These are phyloP conservation scores for Stenichneumon culpator DNA, from an alignment of 2,888 invertebrate genomes.

Conservation along the genomic window DNA sequence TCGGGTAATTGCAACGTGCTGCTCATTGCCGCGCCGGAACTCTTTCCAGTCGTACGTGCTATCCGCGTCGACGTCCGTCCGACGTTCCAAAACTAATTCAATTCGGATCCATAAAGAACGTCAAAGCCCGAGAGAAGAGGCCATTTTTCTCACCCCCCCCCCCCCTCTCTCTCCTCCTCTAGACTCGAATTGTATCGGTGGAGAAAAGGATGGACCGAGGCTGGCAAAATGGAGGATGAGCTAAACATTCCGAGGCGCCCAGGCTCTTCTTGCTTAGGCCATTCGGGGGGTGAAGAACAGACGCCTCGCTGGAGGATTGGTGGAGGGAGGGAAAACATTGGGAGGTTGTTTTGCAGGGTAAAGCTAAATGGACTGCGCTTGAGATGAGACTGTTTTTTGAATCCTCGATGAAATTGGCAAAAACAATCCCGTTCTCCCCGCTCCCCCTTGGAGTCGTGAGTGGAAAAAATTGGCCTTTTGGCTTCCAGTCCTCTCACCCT, in stretches of 20 bases:
- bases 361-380: no score
- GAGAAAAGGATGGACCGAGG: background rate
- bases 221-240: background rate
- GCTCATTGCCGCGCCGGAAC: conserved; percentile 40
- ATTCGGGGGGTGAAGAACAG: background rate
- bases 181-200: background rate
- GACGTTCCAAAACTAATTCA: conserved; percentile 30
- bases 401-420: no score
- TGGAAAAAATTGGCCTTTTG: conserved; percentile 44
- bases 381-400: no score
- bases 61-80: conserved; percentile 6
- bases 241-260: background rate
- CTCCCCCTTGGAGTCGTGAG: background rate
- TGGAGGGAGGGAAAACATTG: background rate
- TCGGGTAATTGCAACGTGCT: conserved; percentile 57
- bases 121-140: background rate
- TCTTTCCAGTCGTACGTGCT: conserved; percentile 10
- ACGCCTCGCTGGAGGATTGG: background rate
- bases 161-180: no score
- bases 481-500: conserved; percentile 34
- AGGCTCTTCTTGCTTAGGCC: background rate
- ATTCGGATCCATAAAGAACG: conserved; percentile 17
- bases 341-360: background rate
- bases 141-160: background rate
- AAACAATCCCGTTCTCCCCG: no score